Base-by-base conservation (phyloP, 2,888 invertebrate species). In the Timema podura region DNA sequence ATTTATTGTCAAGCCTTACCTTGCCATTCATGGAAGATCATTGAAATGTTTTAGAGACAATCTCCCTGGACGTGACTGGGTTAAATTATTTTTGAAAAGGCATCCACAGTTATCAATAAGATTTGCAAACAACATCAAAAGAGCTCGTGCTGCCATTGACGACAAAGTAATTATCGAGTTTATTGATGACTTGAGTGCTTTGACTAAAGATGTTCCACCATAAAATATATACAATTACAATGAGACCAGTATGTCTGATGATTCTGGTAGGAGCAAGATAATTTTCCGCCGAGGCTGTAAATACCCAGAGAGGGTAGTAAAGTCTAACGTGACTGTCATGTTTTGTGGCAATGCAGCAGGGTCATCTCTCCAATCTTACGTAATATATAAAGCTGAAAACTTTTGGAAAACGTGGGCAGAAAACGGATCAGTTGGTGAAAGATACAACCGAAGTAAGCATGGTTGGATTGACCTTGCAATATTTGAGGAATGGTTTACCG, bases 321-420 rank as follows among this genome's bases (percentile, higher is more conserved):
- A 82, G 71, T 70, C 75, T 11, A 73, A 77, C 3, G 75, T 76
- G 13, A 78, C 78, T 13, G 49, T 80, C 0, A 82, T 82, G 81
- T 76, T 82, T 71, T 76, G 79, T 68, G 79, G 76, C 10, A 76
- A 77, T 54, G 81, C 81, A 9, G 75, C 73, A 69, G 82, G 81
- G 9, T 71, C 74, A 61, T 46, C 79, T 5, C 73, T 82, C 47
- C 80, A 81, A 6, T 75, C 76, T 47, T 82, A 81, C 74, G 79
- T 81, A 7, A 79, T 49, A 49, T 81, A 82, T 74, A 83, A 82
- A 75, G 76, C 80, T 2, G 75, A 75, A 69, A 68, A 80, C 71
- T 59, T 82, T 13, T 81, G 78, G 75, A 72, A 77, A 57, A 77
- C 78, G 9, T 83, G 82, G 82, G 77, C 75, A 6, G 74, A 75